Evolutionary conservation across 2,888 invertebrate genomes (phyloP), one percentile per base, ranked within the genome.

Genomic region (Drosophila subquinaria): DNA sequence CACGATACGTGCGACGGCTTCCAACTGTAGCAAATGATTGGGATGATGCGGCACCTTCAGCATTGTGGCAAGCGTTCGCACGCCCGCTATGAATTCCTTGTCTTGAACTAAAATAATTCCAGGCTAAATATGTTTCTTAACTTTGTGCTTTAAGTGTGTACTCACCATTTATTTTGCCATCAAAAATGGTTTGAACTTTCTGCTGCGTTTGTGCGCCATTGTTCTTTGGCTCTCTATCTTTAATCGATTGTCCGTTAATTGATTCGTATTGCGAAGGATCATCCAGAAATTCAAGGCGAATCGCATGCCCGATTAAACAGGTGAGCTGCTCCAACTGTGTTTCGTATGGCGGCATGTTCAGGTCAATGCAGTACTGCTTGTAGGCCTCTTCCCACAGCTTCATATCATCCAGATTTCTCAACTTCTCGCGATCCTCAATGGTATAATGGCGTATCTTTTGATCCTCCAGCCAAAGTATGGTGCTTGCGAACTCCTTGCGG

Each of bases 401-500:
- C 11, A 95, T 94, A 38, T 94, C 93, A 4, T 94, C 94, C 2
- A 96, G 94, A 78, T 96, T 95, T 47, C 97, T 94, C n/a, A 99
- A 92, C 0, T 93, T 94, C 76, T 94, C 95, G 11, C 97, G 94
- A 74, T 97, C 96, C 90, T 97, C 97, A 64, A 97, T 96, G 90
- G 96, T 96, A 82, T 97, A 97, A 79, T 96, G 95, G 11, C 98
- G 95, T 78, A 99, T 97, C 93, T 97, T 97, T 92, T 98, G 97
- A 90, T 98, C 97, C 93, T 99, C 99, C 61, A 99, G 92, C 99
- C 98, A 99, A 1, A 96, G 93, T 23, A 98, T 94, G 27, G 97
- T 94, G 89, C 95, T 96, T 55, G 97, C 95, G 90, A 97, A 96
- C 87, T 96, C 95, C 73, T 94, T 95, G 79, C 95, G 95, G 93